A percentile compares a stretch with the other conserved stretches of the same genome.
phyloP scores from a whole-genome alignment of 2,797 vertebrate species.

The Acanthis flammea region DNA sequence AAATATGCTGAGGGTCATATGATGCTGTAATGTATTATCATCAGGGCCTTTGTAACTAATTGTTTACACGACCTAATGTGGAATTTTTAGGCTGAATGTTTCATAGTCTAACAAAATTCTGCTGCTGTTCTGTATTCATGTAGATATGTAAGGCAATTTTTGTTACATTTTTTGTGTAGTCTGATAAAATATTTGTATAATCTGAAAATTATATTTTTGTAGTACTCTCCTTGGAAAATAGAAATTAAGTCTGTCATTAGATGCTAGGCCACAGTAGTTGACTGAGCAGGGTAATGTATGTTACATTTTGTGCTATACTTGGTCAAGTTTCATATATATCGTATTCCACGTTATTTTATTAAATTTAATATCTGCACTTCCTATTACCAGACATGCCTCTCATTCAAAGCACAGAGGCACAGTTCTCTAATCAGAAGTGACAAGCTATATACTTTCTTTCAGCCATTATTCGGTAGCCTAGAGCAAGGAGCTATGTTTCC shows the following conservation, averaged over 20 bases:
- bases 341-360: constrained; percentile 92
- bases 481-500: constrained; percentile 90
- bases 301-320: constrained; percentile 75
- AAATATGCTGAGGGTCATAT: neutral
- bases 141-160: constrained; percentile 47
- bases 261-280: constrained; percentile 75
- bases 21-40: neutral
- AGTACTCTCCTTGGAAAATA: constrained; percentile 72
- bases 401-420: constrained; percentile 91
- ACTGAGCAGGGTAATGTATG: constrained; percentile 79
- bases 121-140: constrained; percentile 22
- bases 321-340: constrained; percentile 86
- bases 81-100: constrained; percentile 12
- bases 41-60: constrained; percentile 46
- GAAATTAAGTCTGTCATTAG: constrained; percentile 78
- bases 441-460: constrained; percentile 94
- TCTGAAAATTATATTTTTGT: constrained; percentile 75
- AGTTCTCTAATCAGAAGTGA: constrained; percentile 97
- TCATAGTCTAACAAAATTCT: constrained; percentile 41
- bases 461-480: constrained; percentile 93
- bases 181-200: constrained; percentile 78
- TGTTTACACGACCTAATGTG: constrained; percentile 60
- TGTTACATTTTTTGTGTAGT: constrained; percentile 54
- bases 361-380: constrained; percentile 94
- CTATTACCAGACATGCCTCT: constrained; percentile 91